Conservation (phyloP, 2,888 invertebrate species). For the Myathropa florea region DNA sequence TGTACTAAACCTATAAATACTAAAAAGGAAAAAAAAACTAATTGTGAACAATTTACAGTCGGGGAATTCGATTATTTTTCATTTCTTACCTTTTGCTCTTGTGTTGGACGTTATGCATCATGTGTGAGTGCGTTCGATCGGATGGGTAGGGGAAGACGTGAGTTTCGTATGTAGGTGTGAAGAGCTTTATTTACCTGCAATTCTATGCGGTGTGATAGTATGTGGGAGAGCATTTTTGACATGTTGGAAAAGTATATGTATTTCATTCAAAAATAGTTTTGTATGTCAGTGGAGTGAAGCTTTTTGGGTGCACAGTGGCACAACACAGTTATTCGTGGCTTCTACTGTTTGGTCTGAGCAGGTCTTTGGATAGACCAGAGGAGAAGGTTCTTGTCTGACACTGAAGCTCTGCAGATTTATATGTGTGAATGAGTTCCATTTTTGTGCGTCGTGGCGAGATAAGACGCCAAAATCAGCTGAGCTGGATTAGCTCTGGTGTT, state of each 20-base stretch:
- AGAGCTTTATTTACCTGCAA: conserved; percentile 34
- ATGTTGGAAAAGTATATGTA: not conserved
- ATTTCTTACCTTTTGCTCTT: conserved; percentile 3
- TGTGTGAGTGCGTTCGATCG: conserved; percentile 7
- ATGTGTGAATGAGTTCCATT: not conserved
- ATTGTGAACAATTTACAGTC: conserved; percentile 48
- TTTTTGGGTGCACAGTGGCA: conserved; percentile 36
- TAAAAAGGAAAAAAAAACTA: conserved; percentile 21
- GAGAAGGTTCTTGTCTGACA: conserved; percentile 1
- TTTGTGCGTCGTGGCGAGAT: conserved; percentile 27
- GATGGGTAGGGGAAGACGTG: not conserved
- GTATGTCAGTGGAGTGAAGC: conserved; percentile 66
- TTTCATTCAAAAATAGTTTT: conserved; percentile 57
- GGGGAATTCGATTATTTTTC: conserved; percentile 38
- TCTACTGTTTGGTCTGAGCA: not conserved
- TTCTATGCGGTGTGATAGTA: not conserved
- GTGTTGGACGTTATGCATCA: conserved; percentile 1
- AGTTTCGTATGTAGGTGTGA: not conserved
- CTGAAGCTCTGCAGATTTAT: conserved; percentile 24
- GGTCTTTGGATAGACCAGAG: not conserved
- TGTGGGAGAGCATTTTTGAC: conserved; percentile 24
- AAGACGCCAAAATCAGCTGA: conserved; percentile 44
- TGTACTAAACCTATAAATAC: not conserved
- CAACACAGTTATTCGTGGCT: conserved; percentile 26
- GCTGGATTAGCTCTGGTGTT: conserved; percentile 1